Base-by-base conservation (phyloP, 1,140 invertebrate genomes). In the Leptoteleia sp. region DNA sequence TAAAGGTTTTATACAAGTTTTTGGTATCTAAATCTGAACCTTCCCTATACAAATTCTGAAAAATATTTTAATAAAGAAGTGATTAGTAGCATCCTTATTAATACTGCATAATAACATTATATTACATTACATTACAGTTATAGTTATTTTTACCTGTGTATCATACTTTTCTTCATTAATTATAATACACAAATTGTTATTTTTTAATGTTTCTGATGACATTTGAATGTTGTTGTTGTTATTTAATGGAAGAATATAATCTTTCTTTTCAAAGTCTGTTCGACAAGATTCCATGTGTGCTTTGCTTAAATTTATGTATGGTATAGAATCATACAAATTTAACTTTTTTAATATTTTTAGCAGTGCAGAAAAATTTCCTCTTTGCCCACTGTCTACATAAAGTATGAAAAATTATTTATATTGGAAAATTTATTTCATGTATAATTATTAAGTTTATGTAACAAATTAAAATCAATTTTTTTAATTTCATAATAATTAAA, bases 1-100 rank as follows among this genome's bases (percentile, higher is more conserved):
- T 61, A 25, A 65, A 48, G 76, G 54, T 13, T 47, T 76, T 43
- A 79, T 61, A 11, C 59, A 84, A 79, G 79, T n/a, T 37, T 64
- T 62, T n/a, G 5, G 48, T 27, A 68, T 48, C 29, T 11, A 15
- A 35, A 15, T 45, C 29, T 31, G 38, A 65, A 25, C 25, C 54
- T 42, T 48, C 1, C 43, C 35, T 37, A 3, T 12, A 9, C 1
- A 12, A 12, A 33, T 54, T 16, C 33, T 45, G 2, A 37, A 38
- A 52, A 31, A 1, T 35, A 35, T 35, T 35, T 22, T 22, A 5
- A 3, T 22, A 3, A 22, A 22, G 5, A 22, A 22, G 19, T 22
- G 19, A 3, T 22, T 2, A 22, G 2, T 12, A 35, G 1, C 11
- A 35, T 12, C 11, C n/a, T n/a, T n/a, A n/a, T n/a, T n/a, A n/a